Evolutionary conservation across 2,888 invertebrate genomes (phyloP), one percentile per base, ranked within the genome.

Genomic region (Protonemura montana): DNA sequence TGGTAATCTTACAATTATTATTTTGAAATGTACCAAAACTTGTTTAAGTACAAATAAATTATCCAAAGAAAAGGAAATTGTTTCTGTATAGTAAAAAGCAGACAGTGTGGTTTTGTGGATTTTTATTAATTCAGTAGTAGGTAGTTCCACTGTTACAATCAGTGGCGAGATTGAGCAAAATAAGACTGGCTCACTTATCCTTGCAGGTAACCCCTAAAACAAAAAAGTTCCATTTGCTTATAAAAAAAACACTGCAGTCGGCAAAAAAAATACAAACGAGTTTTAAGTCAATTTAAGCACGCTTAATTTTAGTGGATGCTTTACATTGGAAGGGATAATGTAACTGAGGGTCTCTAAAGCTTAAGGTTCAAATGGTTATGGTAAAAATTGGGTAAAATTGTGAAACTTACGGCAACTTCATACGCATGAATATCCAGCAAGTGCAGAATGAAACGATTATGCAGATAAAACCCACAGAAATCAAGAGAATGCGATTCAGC

Each of bases 381-480:
- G n/a, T n/a, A n/a, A 35, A 35, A 6, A 35, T 35, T 35, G 35
- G 35, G 10, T 35, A 35, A 35, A 35, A 35, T 35, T 35, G 10
- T 35, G 3, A 84, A 86, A 91, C 93, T 92, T 91, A 93, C 90
- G 99, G 99, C 89, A 99, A 91, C 92, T 99, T 99, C 97, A 99
- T 99, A 89, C 97, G 94, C 98, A 99, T 99, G 91, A 99, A 99
- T 88, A 99, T 95, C 96, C 98, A 97, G 88, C 98, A 98, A 80
- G 98, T 98, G 89, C 97, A 96, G 92, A 98, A 99, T 2, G 98
- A 98, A 5, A 99, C 95, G 41, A 98, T 92, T 87, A 99, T 97
- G 90, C 97, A 97, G 80, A 98, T 94, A 90, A 98, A 98, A 78
- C 98, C 98, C 88, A 99, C 96, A 87, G 95, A 95, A 87, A 97